Base-by-base conservation (phyloP, 2,888 invertebrate species). In the Herminia tarsipennalis region DNA sequence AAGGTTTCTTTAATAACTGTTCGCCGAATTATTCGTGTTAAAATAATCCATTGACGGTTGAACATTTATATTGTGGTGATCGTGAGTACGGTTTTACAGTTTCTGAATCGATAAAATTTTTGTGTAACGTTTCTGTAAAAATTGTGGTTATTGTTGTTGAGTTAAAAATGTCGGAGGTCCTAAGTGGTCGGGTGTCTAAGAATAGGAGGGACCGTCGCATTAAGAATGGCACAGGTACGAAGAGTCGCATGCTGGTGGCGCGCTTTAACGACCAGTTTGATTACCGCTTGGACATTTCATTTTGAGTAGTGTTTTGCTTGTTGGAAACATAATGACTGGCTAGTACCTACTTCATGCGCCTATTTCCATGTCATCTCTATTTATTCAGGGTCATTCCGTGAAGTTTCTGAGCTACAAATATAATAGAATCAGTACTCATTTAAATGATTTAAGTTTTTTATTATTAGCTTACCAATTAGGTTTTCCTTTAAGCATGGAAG, bases 171-270 rank as follows among this genome's bases (percentile, higher is more conserved):
- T 87, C 89, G 53, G 84, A 84, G 56, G 76, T 88, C 59, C 75
- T 86, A 57, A 76, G 81, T 59, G 88, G 89, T 60, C 86, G 89
- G 47, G 87, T 91, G 55, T 76, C 80, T 60, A 91, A 89, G 68
- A 83, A 75, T 71, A 81, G 78, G 69, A 83, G 81, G 77, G 77
- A 76, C 59, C 81, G 78, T 49, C 83, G 81, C 56, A 73, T 76
- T 68, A 86, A 85, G 76, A 82, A 70, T 61, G 81, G 83, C 66
- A 78, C 87, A 90, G 90, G 90, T 91, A 87, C 76, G 81, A 66
- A 65, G 53, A 70, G 60, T 65, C 68, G 83, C 82, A 83, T 84
- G 83, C 49, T 66, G 73, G 63, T 65, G 71, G 74, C 72, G 77
- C 71, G 75, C 75, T 76, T 79, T 43, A 74, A 65, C 61, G 70